Percentiles rank a stretch among this genome's conserved stretches.
phyloP scores from a whole-genome alignment of 2,797 vertebrate species.

The Ctenopoma multispine region DNA sequence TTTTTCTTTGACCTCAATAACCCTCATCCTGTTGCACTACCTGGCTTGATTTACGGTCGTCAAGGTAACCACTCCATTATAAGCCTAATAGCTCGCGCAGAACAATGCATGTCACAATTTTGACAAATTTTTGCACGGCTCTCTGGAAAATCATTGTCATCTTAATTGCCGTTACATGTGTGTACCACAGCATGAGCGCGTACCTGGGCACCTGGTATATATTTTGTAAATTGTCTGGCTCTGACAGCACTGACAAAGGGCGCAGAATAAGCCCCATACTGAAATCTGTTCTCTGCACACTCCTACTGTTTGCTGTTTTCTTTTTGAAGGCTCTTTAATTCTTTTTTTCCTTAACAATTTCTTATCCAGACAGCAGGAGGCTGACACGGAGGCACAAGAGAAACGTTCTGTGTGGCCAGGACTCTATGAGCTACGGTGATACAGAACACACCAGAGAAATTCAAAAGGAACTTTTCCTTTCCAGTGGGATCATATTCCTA shows the following conservation, averaged over 20 bases:
- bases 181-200: constrained; percentile 46
- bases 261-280: constrained; percentile 23
- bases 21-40: constrained; percentile 52
- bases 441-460: constrained; percentile 44
- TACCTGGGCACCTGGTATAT: constrained; percentile 49
- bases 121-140: constrained; percentile 68
- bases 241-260: constrained; percentile 66
- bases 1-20: constrained; percentile 47
- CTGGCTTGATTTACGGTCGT: constrained; percentile 66
- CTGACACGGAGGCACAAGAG: constrained; percentile 45
- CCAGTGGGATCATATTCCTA: constrained; percentile 50
- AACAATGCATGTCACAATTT: constrained; percentile 75
- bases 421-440: constrained; percentile 45
- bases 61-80: constrained; percentile 75
- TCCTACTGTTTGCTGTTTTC: constrained; percentile 61
- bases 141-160: constrained; percentile 63
- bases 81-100: constrained; percentile 66
- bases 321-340: constrained; percentile 51
- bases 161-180: constrained; percentile 72
- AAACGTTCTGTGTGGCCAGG: constrained; percentile 46
- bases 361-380: constrained; percentile 55
- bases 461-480: constrained; percentile 53
- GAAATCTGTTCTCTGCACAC: constrained; percentile 48
- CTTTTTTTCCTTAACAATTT: constrained; percentile 34
- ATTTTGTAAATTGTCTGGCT: constrained; percentile 45